Evolutionary conservation across 2,797 vertebrate species (phyloP).

Genomic region (Protosalanx chinensis): DNA sequence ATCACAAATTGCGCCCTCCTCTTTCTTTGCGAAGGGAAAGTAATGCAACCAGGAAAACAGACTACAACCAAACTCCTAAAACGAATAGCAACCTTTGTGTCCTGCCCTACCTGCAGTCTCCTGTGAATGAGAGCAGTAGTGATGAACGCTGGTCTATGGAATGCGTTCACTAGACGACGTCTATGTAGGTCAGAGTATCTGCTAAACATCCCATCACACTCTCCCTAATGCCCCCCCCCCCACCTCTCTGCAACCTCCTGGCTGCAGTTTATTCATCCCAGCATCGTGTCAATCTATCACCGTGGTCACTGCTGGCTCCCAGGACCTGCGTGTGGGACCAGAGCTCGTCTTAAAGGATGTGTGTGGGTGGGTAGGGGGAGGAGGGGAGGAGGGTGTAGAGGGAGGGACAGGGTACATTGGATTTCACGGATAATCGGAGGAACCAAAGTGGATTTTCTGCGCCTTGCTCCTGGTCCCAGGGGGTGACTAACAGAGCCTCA

Average conservation of each 20-base stretch:
- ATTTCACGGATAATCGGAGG: conserved; percentile 61
- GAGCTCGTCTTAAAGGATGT: conserved; percentile 28
- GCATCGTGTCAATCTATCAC: conserved; percentile 22
- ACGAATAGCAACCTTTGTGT: conserved; percentile 16
- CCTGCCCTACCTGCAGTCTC: background rate
- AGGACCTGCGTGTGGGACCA: conserved; percentile 14
- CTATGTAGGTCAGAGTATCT: background rate
- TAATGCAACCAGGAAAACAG: too few relatives aligned
- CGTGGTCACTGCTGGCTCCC: conserved; percentile 21
- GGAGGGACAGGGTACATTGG: conserved; percentile 28
- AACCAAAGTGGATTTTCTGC: conserved; percentile 67
- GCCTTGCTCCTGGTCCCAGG: conserved; percentile 48
- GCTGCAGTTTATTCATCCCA: background rate
- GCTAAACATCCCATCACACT: background rate
- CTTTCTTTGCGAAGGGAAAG: too few relatives aligned
- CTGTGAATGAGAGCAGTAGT: background rate
- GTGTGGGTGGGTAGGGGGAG: conserved; percentile 23
- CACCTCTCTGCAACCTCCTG: background rate
- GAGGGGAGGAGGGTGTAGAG: conserved; percentile 8
- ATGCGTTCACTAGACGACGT: background rate
- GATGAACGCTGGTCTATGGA: background rate
- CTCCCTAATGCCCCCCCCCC: background rate
- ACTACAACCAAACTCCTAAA: background rate
- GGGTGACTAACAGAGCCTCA: conserved; percentile 59
- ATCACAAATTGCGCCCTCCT: too few relatives aligned